Conservation (phyloP, 2,888 invertebrate genomes). For the Escarpia spicata region DNA sequence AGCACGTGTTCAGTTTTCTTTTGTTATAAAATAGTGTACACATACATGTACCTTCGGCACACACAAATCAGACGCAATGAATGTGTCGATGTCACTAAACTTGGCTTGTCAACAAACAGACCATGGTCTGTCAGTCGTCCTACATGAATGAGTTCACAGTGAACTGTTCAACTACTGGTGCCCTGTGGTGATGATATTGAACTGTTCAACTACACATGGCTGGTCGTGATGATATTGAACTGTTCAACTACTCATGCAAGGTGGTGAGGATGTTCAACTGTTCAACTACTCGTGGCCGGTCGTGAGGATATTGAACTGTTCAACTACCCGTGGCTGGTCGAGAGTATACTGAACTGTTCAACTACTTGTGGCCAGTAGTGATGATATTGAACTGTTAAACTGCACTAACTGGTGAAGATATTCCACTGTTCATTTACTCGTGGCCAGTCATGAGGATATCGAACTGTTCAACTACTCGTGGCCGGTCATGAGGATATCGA, state of each 20-base stretch:
- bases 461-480: constrained; percentile 61
- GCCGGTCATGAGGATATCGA: neutral
- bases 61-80: neutral
- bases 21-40: neutral
- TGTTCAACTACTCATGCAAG: neutral
- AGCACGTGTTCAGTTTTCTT: neutral
- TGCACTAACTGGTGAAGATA: constrained; percentile 82
- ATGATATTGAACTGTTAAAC: neutral
- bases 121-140: too few species aligned
- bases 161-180: constrained; percentile 68
- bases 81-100: neutral
- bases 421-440: constrained; percentile 79
- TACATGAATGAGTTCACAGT: too few species aligned
- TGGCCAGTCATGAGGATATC: constrained; percentile 84
- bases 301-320: constrained; percentile 83
- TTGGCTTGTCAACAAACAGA: neutral
- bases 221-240: constrained; percentile 83
- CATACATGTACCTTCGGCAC: neutral
- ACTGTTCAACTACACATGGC: constrained; percentile 78
- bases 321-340: too few species aligned
- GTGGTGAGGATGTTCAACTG: neutral
- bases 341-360: too few species aligned
- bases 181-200: constrained; percentile 78
- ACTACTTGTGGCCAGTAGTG: neutral
- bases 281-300: constrained; percentile 76